These are phyloP conservation scores for Loris lydekkerianus DNA, from an alignment of 2,797 vertebrate genomes.

Conservation along the genomic window DNA sequence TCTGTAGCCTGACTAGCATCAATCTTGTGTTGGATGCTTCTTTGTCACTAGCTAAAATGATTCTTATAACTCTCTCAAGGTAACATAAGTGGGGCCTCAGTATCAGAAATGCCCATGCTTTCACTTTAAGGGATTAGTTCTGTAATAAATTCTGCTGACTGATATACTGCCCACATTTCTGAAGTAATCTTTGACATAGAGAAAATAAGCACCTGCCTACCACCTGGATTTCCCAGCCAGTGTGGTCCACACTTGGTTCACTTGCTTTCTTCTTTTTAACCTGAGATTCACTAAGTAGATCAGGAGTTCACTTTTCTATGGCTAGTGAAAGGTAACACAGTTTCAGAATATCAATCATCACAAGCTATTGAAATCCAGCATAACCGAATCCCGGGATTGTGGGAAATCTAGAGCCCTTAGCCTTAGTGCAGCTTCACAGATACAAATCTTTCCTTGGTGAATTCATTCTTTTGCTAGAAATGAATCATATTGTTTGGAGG, in stretches of 20 bases:
- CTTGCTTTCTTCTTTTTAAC: not conserved
- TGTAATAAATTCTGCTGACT: slow-evolving; percentile 78
- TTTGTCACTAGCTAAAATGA: slow-evolving; percentile 73
- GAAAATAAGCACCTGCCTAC: slow-evolving; percentile 39
- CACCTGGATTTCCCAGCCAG: not conserved
- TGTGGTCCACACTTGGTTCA: not conserved
- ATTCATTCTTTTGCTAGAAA: slow-evolving; percentile 59
- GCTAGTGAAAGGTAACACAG: not conserved
- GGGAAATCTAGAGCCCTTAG: slow-evolving; percentile 4
- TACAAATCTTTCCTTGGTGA: slow-evolving; percentile 56
- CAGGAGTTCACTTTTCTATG: not conserved
- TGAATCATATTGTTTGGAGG: not conserved
- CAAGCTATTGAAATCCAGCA: not conserved
- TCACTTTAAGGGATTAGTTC: slow-evolving; percentile 74
- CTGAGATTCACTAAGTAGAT: not conserved
- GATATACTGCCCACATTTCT: slow-evolving; percentile 49
- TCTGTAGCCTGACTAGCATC: slow-evolving; percentile 63
- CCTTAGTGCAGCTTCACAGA: not conserved
- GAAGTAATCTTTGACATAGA: slow-evolving; percentile 72
- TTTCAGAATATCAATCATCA: slow-evolving; percentile 3
- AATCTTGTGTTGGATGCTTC: slow-evolving; percentile 53
- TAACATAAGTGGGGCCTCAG: slow-evolving; percentile 40
- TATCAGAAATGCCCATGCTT: slow-evolving; percentile 64
- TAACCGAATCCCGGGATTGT: not conserved
- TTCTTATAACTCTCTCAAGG: slow-evolving; percentile 76